Percentiles rank a stretch among this genome's conserved stretches.
phyloP scores from a whole-genome alignment of 2,113 vertebrate genomes.

The Hyperopisus bebe region DNA sequence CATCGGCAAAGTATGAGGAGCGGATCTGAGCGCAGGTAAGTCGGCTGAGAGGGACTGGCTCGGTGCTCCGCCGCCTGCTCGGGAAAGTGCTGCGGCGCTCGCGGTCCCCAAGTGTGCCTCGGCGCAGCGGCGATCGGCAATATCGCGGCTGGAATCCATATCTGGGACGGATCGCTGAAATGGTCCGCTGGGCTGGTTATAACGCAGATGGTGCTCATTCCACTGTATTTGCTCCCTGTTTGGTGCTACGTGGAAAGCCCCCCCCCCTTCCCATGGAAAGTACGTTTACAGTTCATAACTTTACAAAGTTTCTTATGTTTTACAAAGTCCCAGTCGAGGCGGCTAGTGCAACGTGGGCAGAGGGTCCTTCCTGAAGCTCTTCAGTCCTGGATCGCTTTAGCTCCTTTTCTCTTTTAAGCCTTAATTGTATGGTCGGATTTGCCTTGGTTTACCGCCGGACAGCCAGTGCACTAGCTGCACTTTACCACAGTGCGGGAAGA shows the following conservation, averaged over 20 bases:
- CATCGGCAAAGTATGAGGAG: slow-evolving; percentile 23
- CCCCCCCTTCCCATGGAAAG: background rate
- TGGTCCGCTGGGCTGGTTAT: background rate
- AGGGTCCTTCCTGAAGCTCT: slow-evolving; percentile 57
- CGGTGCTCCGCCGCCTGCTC: background rate
- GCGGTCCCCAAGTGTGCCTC: background rate
- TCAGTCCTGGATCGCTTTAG: slow-evolving; percentile 42
- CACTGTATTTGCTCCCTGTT: slow-evolving; percentile 6
- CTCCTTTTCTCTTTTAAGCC: slow-evolving; percentile 43
- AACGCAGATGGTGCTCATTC: background rate
- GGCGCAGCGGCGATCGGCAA: too few species aligned
- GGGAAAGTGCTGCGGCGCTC: background rate
- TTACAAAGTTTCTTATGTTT: slow-evolving; percentile 8
- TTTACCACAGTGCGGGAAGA: slow-evolving; percentile 47
- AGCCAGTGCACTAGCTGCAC: slow-evolving; percentile 36
- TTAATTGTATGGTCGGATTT: slow-evolving; percentile 49
- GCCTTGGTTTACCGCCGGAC: slow-evolving; percentile 47
- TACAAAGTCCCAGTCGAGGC: slow-evolving; percentile 52
- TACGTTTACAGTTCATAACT: slow-evolving; percentile 26
- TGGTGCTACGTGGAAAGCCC: slow-evolving; percentile 33
- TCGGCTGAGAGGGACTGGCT: background rate
- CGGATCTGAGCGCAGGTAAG: slow-evolving; percentile 32
- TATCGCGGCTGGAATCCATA: background rate
- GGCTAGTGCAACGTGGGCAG: slow-evolving; percentile 52
- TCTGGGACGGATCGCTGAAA: background rate